These are phyloP conservation scores for Melanotaenia maccullochi DNA, from an alignment of 2,797 vertebrate species.

Conservation along the genomic window DNA sequence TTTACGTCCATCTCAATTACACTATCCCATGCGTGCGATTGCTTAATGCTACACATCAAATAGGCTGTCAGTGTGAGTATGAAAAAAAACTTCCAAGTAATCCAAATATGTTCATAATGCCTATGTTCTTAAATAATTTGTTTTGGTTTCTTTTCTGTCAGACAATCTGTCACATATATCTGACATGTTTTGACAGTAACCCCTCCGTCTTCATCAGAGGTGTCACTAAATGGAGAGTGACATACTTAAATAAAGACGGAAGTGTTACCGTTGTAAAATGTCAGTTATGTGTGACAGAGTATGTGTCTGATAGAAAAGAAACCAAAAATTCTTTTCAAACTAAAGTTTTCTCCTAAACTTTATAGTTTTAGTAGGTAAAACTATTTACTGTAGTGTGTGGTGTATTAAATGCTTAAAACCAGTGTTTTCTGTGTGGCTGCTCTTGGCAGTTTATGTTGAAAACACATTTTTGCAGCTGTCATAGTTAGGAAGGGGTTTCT, in stretches of 20 bases:
- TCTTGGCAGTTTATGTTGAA: constrained; percentile 5
- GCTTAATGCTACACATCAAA: constrained; percentile 95
- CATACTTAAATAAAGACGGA: too few relatives aligned
- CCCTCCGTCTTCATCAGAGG: too few relatives aligned
- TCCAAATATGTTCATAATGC: too few relatives aligned
- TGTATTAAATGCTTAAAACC: not conserved
- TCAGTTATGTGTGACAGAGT: too few relatives aligned
- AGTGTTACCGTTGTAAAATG: too few relatives aligned
- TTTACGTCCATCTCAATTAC: constrained; percentile 90
- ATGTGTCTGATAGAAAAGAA: too few relatives aligned
- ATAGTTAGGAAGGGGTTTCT: not conserved
- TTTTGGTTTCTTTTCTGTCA: too few relatives aligned
- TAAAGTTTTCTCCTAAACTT: not conserved
- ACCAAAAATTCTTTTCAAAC: too few relatives aligned
- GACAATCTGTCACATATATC: too few relatives aligned
- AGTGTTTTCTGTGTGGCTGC: constrained; percentile 3
- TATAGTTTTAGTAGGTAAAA: not conserved
- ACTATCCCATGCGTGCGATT: constrained; percentile 92
- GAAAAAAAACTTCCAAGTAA: not conserved
- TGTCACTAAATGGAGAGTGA: too few relatives aligned
- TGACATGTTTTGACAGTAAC: too few relatives aligned
- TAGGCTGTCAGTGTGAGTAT: constrained; percentile 96
- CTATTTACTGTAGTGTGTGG: constrained; percentile 2
- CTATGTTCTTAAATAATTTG: too few relatives aligned
- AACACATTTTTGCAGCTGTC: not conserved